Evolutionary conservation across 35 echinoderm and acorn worm species (phyloP), one percentile per base, ranked within the genome.

Genomic region (Ophiothrix spiculata): DNA sequence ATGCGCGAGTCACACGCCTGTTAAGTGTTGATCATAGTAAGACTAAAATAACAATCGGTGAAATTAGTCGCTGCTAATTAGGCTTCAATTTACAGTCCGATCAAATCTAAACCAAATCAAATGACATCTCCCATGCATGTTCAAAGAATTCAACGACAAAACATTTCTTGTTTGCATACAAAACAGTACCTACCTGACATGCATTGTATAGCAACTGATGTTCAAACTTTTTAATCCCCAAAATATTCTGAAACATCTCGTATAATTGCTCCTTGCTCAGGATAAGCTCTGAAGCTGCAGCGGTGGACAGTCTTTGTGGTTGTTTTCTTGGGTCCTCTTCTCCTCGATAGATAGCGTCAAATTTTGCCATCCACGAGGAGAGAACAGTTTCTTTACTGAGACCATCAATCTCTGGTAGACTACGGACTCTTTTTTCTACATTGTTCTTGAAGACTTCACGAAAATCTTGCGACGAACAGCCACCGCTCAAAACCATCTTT

Each of bases 321-420:
- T 98, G 96, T 74, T 99, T 99, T 14, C 96, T 75, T 35, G 92
- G 96, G 75, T 99, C 96, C 35, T 99, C 96, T 77, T 99, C 96
- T 37, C 96, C 96, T 63, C 96, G 80, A 39, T 99, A 99, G 39
- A 99, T 99, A 14, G 96, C 96, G 87, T 99, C 96, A 87, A 98
- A 99, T 74, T 99, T 99, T n/a, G 92, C 92, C 92, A 99, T 94
- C 96, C 96, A 99, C 25, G 96, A 99, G 79, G 92, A 94, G 36
- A 99, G 75, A 33, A 99, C 96, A 56, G 96, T 99, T 75, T 99
- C 96, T 75, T 99, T 99, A 83, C 92, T 99, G 64, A 99, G 83
- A 37, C 96, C 96, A 79, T 99, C 96, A 35, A 99, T 99, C 73
- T 94, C 95, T 28, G 96, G 96, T 79, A 99, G 83, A 90, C 92